These are phyloP conservation scores for Atrina japonica DNA, from an alignment of 2,888 invertebrate genomes.

Conservation along the genomic window DNA sequence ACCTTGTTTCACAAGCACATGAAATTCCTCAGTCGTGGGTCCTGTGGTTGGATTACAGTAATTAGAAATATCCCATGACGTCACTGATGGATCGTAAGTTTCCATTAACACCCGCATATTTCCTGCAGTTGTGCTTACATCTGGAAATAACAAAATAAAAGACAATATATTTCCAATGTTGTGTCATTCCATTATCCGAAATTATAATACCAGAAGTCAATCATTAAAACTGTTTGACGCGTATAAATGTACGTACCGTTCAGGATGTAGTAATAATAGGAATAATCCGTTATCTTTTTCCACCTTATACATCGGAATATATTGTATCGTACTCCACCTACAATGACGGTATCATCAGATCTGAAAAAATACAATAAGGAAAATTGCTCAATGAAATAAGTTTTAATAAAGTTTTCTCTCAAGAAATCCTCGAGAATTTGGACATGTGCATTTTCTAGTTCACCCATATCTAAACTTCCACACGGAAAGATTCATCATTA, in stretches of 20 bases:
- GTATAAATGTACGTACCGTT: slow-evolving; percentile 7
- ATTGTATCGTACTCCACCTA: slow-evolving; percentile 18
- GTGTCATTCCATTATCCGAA: too few relatives aligned
- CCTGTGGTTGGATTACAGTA: slow-evolving; percentile 12
- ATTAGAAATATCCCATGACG: slow-evolving; percentile 18
- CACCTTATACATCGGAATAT: slow-evolving; percentile 30
- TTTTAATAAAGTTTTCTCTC: too few relatives aligned
- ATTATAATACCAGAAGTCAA: too few relatives aligned
- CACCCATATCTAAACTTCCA: too few relatives aligned
- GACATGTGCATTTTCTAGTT: too few relatives aligned
- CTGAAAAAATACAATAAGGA: too few relatives aligned
- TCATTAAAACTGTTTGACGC: background rate
- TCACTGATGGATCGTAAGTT: slow-evolving; percentile 21
- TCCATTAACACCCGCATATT: slow-evolving; percentile 19
- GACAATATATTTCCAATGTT: background rate
- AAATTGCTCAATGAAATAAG: too few relatives aligned
- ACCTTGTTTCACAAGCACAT: slow-evolving; percentile 28
- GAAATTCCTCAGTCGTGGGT: slow-evolving; percentile 22
- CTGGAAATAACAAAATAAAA: background rate
- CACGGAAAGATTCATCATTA: too few relatives aligned
- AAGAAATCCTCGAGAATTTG: too few relatives aligned
- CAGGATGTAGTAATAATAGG: slow-evolving; percentile 30
- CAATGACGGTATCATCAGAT: slow-evolving; percentile 20
- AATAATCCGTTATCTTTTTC: slow-evolving; percentile 27
- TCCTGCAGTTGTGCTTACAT: slow-evolving; percentile 10